Evolutionary conservation across 1,140 invertebrate genomes (phyloP).

Genomic region (Pantala flavescens): DNA sequence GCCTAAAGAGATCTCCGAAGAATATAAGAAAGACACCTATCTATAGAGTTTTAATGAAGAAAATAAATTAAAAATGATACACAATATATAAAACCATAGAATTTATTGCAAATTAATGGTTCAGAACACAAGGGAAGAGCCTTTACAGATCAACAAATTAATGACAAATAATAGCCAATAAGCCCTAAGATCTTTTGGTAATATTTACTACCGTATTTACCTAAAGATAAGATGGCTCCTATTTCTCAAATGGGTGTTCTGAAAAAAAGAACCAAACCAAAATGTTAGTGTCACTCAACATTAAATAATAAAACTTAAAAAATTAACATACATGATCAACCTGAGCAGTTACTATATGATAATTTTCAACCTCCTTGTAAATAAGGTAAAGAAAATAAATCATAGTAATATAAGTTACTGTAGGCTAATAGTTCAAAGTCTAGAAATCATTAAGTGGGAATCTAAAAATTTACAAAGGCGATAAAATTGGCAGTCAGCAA

Average conservation of each 20-base stretch:
- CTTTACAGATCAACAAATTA: neutral
- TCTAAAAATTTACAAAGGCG: neutral
- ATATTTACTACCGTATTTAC: neutral
- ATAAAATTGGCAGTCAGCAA: neutral
- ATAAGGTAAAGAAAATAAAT: neutral
- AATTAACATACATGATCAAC: neutral
- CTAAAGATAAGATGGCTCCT: neutral
- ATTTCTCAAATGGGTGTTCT: conserved; percentile 3
- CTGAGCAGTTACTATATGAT: too few relatives aligned
- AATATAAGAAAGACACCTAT: neutral
- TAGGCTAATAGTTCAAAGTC: neutral
- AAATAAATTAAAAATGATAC: neutral
- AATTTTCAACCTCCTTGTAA: too few relatives aligned
- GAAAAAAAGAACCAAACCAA: conserved; percentile 8
- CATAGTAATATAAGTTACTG: neutral
- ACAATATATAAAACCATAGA: neutral
- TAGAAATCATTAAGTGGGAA: neutral
- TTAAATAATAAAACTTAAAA: neutral
- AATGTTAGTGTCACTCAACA: neutral
- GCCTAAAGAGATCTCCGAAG: too few relatives aligned
- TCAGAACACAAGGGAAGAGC: neutral
- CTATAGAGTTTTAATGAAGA: neutral
- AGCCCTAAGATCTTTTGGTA: neutral
- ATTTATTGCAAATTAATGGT: neutral
- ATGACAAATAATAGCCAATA: neutral